Evolutionary conservation across 2,797 vertebrate genomes (phyloP), one percentile per base, ranked within the genome.

Genomic region (Pteropus rufus): DNA sequence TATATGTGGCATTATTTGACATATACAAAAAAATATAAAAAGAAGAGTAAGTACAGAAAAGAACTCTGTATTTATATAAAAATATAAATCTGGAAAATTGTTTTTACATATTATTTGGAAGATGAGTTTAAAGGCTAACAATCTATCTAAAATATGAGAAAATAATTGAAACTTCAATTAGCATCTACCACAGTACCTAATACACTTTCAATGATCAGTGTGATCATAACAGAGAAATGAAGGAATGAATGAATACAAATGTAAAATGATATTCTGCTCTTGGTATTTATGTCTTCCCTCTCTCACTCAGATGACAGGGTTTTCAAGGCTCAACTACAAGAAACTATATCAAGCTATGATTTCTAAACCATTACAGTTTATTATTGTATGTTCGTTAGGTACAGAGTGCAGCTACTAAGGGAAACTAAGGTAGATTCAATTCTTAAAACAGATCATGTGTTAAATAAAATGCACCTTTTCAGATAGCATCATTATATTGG

Each of bases 241-340:
- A 58, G 11, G 6, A 72, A 83, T 89, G 65, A 86, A 89, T 49
- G 12, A 87, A 41, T 34, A 67, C 12, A 34, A 44, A 60, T 70
- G 80, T 36, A 75, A 89, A 95, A 39, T 58, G 2, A 31, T 60
- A 67, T 26, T 4, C 10, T 21, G 29, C 41, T 58, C 65, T 46
- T 93, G 34, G 19, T 69, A 49, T 34, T 64, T n/a, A 54, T 5
- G 76, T 39, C n/a, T 24, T 54, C 44, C 5, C 3, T 14, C 10
- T 93, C 29, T 62, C 1, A 21, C 10, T 21, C 23, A 88, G 19
- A 15, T n/a, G 23, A 54, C 11, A 88, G 67, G 14, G 73, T 75
- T 83, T 96, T 94, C 41, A 83, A 64, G 34, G 58, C n/a, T 83
- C 76, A 93, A 54, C 16, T 87, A 36, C 75, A 79, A 77, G 16